Evolutionary conservation across 2,797 vertebrate species (phyloP).

Genomic region (Sebastes steindachneri): DNA sequence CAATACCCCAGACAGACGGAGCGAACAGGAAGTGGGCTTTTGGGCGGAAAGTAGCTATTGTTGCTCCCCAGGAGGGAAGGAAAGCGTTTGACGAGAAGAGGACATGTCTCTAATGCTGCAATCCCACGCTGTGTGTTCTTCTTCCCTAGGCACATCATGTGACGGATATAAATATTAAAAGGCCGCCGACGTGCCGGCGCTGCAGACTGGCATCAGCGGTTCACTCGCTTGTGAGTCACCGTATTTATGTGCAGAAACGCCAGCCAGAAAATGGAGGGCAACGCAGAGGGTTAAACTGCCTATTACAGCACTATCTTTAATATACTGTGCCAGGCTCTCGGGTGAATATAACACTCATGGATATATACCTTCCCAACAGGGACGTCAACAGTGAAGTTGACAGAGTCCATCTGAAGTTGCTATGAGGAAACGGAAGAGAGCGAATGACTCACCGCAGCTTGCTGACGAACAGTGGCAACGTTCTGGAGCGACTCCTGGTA

Average conservation of each 20-base stretch:
- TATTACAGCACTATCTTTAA: conserved; percentile 32
- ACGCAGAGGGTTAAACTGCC: conserved; percentile 28
- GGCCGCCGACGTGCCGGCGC: neutral
- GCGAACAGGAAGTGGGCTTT: conserved; percentile 42
- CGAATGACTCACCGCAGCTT: conserved; percentile 86
- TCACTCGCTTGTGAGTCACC: conserved; percentile 28
- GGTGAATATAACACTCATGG: conserved; percentile 7
- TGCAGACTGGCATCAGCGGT: conserved; percentile 1
- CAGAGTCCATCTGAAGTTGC: conserved; percentile 23
- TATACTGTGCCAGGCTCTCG: conserved; percentile 1
- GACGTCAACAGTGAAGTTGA: conserved; percentile 30
- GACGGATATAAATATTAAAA: conserved; percentile 61
- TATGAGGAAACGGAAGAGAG: conserved; percentile 8
- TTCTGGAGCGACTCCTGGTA: conserved; percentile 79
- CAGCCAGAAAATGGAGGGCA: conserved; percentile 36
- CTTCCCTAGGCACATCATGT: conserved; percentile 38
- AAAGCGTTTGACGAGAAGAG: conserved; percentile 46
- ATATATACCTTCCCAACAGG: conserved; percentile 17
- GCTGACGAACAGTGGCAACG: conserved; percentile 88
- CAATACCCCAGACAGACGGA: conserved; percentile 14
- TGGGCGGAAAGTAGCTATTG: conserved; percentile 18
- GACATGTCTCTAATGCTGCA: conserved; percentile 33
- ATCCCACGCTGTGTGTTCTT: conserved; percentile 27
- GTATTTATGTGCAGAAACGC: conserved; percentile 19
- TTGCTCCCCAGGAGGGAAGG: conserved; percentile 30